Base-by-base conservation (phyloP, 1,140 invertebrate species). In the Orussus abietinus region DNA sequence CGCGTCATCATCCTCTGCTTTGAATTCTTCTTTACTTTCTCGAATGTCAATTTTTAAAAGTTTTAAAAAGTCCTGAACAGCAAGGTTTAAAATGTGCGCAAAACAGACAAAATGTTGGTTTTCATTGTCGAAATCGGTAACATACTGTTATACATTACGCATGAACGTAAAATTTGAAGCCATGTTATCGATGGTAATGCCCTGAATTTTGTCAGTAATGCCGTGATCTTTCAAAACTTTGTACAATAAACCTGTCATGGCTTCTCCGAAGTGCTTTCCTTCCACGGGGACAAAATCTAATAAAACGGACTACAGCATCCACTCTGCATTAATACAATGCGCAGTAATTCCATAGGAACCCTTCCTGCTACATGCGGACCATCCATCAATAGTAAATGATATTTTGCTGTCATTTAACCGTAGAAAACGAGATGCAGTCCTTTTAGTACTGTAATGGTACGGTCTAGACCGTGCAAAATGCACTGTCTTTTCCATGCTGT, bases 11-110 rank as follows among this genome's bases (percentile, higher is more conserved):
- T n/a, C n/a, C n/a, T n/a, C n/a, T n/a, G n/a, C n/a, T n/a, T n/a
- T n/a, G n/a, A n/a, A n/a, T n/a, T n/a, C n/a, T n/a, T n/a, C n/a
- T n/a, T n/a, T n/a, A n/a, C n/a, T n/a, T n/a, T n/a, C n/a, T n/a
- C n/a, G n/a, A 25, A 28, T 29, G n/a, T 39, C 17, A 6, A 30
- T 11, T 22, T 39, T 39, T 2, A 40, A 15, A 4, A 21, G 14
- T 40, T 47, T 42, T 41, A 54, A 45, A 19, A 50, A 35, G 37
- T 53, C 51, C 51, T 53, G 50, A 19, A 56, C 53, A 21, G 43
- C 47, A 30, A 51, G 42, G 42, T 53, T 56, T 21, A 53, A 44
- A 42, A 53, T 51, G 28, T 56, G 54, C 19, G 42, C 44, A 21
- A 56, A 48, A 33, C 51, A 56, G 42, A 51, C 37, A 45, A 53